Evolutionary conservation across 2,797 vertebrate species (phyloP), one percentile per base, ranked within the genome.

Genomic region (Pseudopleuronectes americanus): DNA sequence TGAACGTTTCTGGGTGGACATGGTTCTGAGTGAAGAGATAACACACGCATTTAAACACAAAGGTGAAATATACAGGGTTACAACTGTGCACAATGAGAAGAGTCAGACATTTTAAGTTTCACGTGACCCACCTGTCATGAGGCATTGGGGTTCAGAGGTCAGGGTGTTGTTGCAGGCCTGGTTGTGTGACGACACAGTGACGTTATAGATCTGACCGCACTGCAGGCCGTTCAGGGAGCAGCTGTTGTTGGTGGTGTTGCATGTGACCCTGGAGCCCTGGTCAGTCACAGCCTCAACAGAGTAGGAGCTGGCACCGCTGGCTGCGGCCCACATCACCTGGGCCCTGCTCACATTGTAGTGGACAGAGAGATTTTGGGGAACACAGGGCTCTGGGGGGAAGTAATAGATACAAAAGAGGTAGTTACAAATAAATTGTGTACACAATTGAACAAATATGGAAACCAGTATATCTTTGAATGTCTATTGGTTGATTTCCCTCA

Each of bases 1-100:
- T 81, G 75, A 43, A 95, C 26, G 4, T 90, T 87, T 52, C 70
- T 80, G 1, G 94, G 94, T 2, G 92, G 83, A 77, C 94, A 95
- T 5, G 93, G 93, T 26, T 91, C 94, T 95, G 76, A 48, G 61
- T 6, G 3, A 60, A 24, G 4, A 3, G n/a, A 43, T 8, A 51
- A 64, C 17, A 74, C 2, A 45, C 14, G 51, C 17, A 64, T 66
- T 67, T 23, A 23, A 16, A 22, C 19, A 24, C 9, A 2, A 4
- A 23, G 24, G 13, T 36, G 21, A 53, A 2, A 28, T 33, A 68
- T 6, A 14, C 14, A 49, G 4, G 48, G 0, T n/a, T 6, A 22
- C 4, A 67, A 3, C 10, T 56, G 21, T 5, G 59, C 7, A 56
- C 23, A 36, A 1, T 28, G 4, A 56, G 19, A 43, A 8, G 2